phyloP scores from a whole-genome alignment of 2,113 vertebrate species.

The Callionymus lyra region DNA sequence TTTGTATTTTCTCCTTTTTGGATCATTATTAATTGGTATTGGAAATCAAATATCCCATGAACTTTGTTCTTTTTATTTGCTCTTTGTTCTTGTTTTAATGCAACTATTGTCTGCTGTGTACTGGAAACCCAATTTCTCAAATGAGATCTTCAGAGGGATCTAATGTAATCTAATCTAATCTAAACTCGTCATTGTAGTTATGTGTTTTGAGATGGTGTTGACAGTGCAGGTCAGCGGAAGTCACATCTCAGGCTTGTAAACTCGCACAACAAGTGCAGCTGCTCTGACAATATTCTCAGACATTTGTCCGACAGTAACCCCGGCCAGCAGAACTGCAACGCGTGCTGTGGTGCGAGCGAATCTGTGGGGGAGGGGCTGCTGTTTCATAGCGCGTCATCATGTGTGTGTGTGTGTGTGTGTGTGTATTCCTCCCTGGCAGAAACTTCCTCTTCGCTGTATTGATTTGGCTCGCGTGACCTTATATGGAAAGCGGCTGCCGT shows the following conservation, averaged over 20 bases:
- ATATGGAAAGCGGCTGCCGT: conserved; percentile 62
- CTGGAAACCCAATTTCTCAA: too few relatives aligned
- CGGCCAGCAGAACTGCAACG: conserved; percentile 7
- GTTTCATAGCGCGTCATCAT: conserved; percentile 27
- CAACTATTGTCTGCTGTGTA: too few relatives aligned
- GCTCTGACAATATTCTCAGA: too few relatives aligned
- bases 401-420: conserved; percentile 4
- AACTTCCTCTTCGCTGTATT: conserved; percentile 16
- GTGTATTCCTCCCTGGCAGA: background rate
- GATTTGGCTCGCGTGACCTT: conserved; percentile 50
- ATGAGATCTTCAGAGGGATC: too few relatives aligned
- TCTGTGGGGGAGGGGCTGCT: conserved; percentile 9
- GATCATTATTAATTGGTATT: too few relatives aligned
- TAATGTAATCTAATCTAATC: too few relatives aligned
- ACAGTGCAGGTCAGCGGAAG: conserved; percentile 14
- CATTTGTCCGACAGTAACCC: conserved; percentile 58
- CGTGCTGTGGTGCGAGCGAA: conserved; percentile 6
- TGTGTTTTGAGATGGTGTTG: too few relatives aligned
- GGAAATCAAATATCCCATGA: too few relatives aligned
- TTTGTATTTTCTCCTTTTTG: too few relatives aligned
- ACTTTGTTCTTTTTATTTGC: too few relatives aligned
- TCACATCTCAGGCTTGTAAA: conserved; percentile 7
- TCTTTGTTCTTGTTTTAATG: too few relatives aligned
- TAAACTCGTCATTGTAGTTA: too few relatives aligned
- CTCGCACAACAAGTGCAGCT: conserved; percentile 28